Base-by-base conservation (phyloP, 2,113 vertebrate genomes). In the Brevimyrus niger region DNA sequence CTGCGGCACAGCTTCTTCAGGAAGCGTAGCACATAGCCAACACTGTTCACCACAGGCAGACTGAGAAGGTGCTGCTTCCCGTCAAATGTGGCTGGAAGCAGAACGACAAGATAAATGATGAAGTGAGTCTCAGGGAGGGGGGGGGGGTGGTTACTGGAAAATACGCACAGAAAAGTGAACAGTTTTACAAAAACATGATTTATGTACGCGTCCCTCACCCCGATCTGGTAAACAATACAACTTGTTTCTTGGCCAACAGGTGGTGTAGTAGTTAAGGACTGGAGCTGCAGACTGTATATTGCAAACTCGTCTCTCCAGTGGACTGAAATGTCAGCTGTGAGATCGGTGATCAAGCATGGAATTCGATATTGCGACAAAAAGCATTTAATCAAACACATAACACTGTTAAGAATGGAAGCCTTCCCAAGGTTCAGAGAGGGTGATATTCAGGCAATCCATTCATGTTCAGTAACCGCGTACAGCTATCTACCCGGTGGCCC, bases 1-100 rank as follows among this genome's bases (percentile, higher is more conserved):
- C 97, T 98, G 91, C 97, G 96, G 85, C 98, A 99, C 44, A 99
- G 96, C 93, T 98, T 98, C 96, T 99, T 96, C 89, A 99, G 96
- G 93, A 99, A 99, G 89, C 98, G 96, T 76, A 99, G 97, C 89
- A 99, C 96, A 0, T 98, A 99, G 53, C 98, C 97, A 0, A 98
- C 94, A 89, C 97, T 99, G 95, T 99, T 99, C 92, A 99, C 98
- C 65, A 98, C 97, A 0, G 97, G 97, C 91, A 99, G 95, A 91
- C 94, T 98, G 93, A 98, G 94, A 61, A 98, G 96, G 89, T 99
- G 98, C 94, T 99, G 97, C 90, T 99, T 99, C 51, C 98, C 98
- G 55, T 99, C 98, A 92, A 99, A 99, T 38, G 96, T 98, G 69
- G 98, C 98, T 91, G 96, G 94, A 91, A 96, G 95, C 96, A 88